phyloP scores from a whole-genome alignment of 2,797 vertebrate species.

The Oophaga sylvatica region DNA sequence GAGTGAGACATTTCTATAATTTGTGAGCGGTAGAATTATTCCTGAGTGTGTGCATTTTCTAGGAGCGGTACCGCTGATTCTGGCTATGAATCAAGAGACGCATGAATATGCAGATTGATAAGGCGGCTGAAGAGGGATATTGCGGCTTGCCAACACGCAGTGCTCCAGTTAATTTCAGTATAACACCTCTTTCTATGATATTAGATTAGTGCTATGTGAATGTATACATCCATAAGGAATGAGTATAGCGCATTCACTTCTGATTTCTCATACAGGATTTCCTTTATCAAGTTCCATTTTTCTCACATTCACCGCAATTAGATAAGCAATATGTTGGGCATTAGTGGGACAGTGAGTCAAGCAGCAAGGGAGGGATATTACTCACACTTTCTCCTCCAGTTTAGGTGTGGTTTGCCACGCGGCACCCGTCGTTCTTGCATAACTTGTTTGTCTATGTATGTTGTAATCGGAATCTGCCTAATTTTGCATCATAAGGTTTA shows the following conservation, averaged over 20 bases:
- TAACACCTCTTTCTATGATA: background rate
- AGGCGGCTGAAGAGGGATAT: constrained; percentile 33
- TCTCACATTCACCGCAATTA: background rate
- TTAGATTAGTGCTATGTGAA: background rate
- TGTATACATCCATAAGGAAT: background rate
- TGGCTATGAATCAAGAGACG: constrained; percentile 37
- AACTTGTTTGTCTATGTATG: background rate
- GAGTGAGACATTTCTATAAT: background rate
- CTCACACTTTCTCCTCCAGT: background rate
- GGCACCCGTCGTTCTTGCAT: background rate
- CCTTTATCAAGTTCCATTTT: constrained; percentile 14
- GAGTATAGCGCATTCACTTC: background rate
- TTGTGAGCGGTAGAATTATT: constrained; percentile 23
- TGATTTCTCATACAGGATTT: background rate
- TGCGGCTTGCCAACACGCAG: constrained; percentile 13
- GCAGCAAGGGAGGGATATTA: background rate
- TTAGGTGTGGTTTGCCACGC: background rate
- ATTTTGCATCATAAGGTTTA: background rate
- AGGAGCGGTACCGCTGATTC: constrained; percentile 8
- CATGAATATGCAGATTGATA: constrained; percentile 40
- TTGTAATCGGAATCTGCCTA: background rate
- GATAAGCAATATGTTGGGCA: background rate
- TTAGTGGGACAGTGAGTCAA: constrained; percentile 1
- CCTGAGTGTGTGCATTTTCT: constrained; percentile 45
- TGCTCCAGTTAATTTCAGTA: constrained; percentile 28